Evolutionary conservation across 2,797 vertebrate genomes (phyloP), one percentile per base, ranked within the genome.

Genomic region (Scolopax bukidnonensis): DNA sequence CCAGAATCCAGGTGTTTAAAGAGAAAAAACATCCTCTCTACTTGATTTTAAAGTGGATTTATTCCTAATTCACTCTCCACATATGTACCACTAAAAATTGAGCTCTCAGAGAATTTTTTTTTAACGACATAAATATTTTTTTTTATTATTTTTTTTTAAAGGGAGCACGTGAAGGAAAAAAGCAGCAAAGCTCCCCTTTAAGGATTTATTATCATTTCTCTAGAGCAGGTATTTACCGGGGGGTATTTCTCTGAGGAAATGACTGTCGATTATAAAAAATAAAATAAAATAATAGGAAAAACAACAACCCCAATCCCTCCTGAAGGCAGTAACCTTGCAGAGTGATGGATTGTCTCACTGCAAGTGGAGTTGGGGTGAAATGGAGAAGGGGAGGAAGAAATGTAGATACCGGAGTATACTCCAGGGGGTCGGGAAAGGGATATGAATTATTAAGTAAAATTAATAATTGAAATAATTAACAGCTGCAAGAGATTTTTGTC

Each of bases 381-480:
- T 78, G 61, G 68, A 84, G 75, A 47, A 7, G 19, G 69, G 76
- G 65, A 70, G 83, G 86, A 83, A 92, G 95, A 93, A 94, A 82
- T 82, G 80, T 86, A 91, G 94, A 96, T 96, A 94, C 90, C 33
- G 8, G 60, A 91, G 85, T 84, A 53, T 94, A 95, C 96, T 96
- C 96, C 70, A 90, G 85, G 92, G 95, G 80, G 77, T 84, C 10
- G 2, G 87, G 67, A 78, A 95, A 92, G 76, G 88, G 84, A 73
- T 90, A 97, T 97, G 96, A 97, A 97, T 96, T 97, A 97, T 97
- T 96, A 97, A 97, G 41, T 95, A 92, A 86, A 95, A 96, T 97
- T 97, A 97, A 96, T 97, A 96, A 97, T 97, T 97, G 93, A 97
- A 95, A 95, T 97, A 96, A 97, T 97, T 97, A 97, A 97, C 94